Evolutionary conservation across 1,140 invertebrate genomes (phyloP), one percentile per base, ranked within the genome.

Genomic region (Theocolax elegans): DNA sequence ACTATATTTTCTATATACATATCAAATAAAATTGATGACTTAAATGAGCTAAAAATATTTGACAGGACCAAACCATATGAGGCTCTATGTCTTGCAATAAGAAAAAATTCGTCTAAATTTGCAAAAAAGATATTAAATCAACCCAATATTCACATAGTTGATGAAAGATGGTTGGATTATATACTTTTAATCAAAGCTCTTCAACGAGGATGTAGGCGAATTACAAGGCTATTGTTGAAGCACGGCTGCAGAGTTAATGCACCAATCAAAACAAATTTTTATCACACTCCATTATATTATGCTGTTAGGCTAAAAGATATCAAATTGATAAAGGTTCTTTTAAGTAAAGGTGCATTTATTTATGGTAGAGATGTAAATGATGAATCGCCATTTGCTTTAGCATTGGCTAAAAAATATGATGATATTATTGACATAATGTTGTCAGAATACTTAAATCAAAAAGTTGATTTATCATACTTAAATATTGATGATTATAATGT

Each of bases 211-310:
- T 8, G 31, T 10, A 64, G 9, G 53, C 48, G 19, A 17, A 64
- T 64, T 40, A 31, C 21, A 51, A 23, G 29, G 9, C 15, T 64
- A 23, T 38, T 64, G 13, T 12, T 64, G 25, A 40, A n/a, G 13
- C 35, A 40, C 15, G 31, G n/a, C 10, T 64, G 62, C 21, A 64
- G 62, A 64, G 62, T 64, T 21, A 64, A 64, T 40, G 53, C 19
- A 53, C 8, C 0, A n/a, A 23, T 17, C 9, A 53, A 51, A 13
- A 64, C 48, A 1, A 35, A 64, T 64, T 64, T 53, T 6, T 53
- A 27, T 25, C 10, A 64, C 17, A 64, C 62, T 7, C 62, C 62
- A 3, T 13, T 64, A 19, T 64, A 64, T 53, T 64, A 64, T 40
- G 62, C 62, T 40, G 48, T 51, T 1, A 35, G 62, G 23, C 53